Conservation (phyloP, 35 echinoderm and acorn worm genomes). For the Lytechinus pictus region DNA sequence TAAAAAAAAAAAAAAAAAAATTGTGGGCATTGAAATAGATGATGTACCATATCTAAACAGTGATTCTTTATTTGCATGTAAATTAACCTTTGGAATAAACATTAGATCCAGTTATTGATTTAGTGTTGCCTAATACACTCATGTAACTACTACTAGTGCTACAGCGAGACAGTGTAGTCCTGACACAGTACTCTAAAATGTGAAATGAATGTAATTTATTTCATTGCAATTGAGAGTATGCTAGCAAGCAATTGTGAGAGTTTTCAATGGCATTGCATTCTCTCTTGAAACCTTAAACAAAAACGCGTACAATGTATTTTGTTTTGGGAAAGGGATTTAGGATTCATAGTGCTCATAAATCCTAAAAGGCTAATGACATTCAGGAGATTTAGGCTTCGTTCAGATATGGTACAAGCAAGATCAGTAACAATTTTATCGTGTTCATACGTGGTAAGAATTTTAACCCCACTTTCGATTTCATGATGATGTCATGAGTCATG, state of each 20-base stretch:
- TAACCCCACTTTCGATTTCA: too few relatives aligned
- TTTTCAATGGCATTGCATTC: background rate
- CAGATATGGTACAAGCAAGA: too few relatives aligned
- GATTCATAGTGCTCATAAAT: background rate
- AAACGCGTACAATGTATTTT: background rate
- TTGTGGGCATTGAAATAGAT: background rate
- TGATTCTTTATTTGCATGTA: background rate
- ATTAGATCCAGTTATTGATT: background rate
- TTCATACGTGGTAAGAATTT: too few relatives aligned
- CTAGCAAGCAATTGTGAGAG: background rate
- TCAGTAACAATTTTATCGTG: too few relatives aligned
- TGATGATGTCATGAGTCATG: too few relatives aligned
- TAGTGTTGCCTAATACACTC: background rate
- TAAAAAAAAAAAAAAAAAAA: too few relatives aligned
- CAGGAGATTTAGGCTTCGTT: background rate
- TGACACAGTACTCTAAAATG: background rate
- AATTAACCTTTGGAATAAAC: background rate
- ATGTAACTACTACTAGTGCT: background rate
- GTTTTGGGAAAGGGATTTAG: background rate
- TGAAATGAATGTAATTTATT: background rate
- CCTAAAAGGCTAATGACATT: background rate
- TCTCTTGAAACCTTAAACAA: background rate
- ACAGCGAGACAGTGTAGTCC: background rate
- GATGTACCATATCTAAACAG: background rate
- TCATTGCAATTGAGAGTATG: background rate